A percentile compares a stretch with the other conserved stretches of the same genome.
phyloP scores from a whole-genome alignment of 2,888 invertebrate species.

The Mellilla xanthometata region DNA sequence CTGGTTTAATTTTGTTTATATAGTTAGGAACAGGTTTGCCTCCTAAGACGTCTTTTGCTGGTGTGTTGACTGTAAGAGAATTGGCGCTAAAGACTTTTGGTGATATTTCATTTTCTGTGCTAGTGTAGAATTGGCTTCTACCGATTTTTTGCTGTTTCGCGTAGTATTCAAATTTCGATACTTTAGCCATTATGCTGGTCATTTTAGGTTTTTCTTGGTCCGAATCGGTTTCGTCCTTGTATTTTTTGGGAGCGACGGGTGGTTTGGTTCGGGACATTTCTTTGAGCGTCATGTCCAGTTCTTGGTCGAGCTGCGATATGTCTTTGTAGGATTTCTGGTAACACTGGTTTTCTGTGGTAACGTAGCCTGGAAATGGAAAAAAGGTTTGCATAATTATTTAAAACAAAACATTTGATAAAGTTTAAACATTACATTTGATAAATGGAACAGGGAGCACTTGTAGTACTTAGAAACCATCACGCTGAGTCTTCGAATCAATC shows the following conservation, averaged over 20 bases:
- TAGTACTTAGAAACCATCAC: no score
- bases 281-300: slow-evolving; percentile 71
- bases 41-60: slow-evolving; percentile 91
- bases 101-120: slow-evolving; percentile 74
- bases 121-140: slow-evolving; percentile 69
- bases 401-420: no score
- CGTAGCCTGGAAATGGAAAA: slow-evolving; percentile 55
- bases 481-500: no score
- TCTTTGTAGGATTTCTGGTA: slow-evolving; percentile 65
- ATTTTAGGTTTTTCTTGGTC: slow-evolving; percentile 75
- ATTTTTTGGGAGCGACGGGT: slow-evolving; percentile 84
- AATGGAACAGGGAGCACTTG: no score
- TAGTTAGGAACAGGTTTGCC: slow-evolving; percentile 84
- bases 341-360: slow-evolving; percentile 53
- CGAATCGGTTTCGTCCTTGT: slow-evolving; percentile 58
- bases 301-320: slow-evolving; percentile 66
- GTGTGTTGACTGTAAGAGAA: slow-evolving; percentile 89
- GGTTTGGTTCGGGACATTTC: slow-evolving; percentile 84
- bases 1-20: slow-evolving; percentile 77
- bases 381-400: neutral
- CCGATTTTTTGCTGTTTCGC: slow-evolving; percentile 85
- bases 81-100: slow-evolving; percentile 93
- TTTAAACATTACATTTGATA: no score
- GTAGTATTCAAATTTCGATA: slow-evolving; percentile 91
- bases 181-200: slow-evolving; percentile 86